Evolutionary conservation across 2,888 invertebrate species (phyloP), one percentile per base, ranked within the genome.

Genomic region (Himalopsyche anomala): DNA sequence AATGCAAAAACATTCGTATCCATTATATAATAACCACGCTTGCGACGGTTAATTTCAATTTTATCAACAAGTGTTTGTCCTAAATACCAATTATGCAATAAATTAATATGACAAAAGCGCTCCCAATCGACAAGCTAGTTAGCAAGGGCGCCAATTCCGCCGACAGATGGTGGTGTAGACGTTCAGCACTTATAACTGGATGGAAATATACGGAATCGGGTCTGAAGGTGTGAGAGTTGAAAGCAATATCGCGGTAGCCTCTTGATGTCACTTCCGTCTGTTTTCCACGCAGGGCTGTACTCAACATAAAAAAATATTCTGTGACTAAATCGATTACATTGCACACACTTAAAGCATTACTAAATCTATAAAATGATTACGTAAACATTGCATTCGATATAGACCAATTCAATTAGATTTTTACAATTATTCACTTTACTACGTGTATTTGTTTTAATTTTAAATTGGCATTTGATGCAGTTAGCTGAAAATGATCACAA

Each of bases 231-330:
- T 42, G 85, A 56, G 51, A 81, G 86, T 84, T 86, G 86, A 88
- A 89, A 89, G 89, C 89, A 91, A 90, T 90, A 90, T 90, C 90
- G 87, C 87, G 90, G 90, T 90, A 90, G 90, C 90, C 91, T 91
- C 91, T 91, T 89, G 89, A 91, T 90, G 91, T 91, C 91, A 91
- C 90, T 91, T 91, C 91, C 91, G 91, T 85, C 87, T 89, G 89
- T 89, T 88, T 88, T 87, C 87, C 80, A 45, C 15, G 38, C 84
- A 87, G 88, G 84, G 84, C 45, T 82, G 87, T 56, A 87, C 84
- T 86, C 36, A n/a, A 36, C 28, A 55, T 55, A n/a, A 28, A 51
- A n/a, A 45, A 4, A 51, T 2, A 42, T 5, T 51, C 12, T 51
- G 19, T 19, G 62, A 8, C 19, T 8, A 8, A 62, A 19, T 11